Evolutionary conservation across 2,113 vertebrate genomes (phyloP).

Genomic region (Pithys albifrons): DNA sequence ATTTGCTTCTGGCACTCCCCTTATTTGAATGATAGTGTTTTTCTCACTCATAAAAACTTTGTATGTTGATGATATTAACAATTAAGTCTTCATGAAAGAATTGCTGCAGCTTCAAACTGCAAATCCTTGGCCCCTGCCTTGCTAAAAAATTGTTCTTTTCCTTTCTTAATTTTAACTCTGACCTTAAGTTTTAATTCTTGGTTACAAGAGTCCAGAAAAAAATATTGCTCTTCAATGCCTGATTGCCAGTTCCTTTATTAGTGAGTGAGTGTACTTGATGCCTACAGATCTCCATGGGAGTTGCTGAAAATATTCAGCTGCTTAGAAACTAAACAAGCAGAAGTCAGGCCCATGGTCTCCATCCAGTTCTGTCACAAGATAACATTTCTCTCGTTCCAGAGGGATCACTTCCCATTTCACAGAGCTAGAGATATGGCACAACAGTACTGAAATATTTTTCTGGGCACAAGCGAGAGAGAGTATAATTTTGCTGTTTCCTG

Average conservation of each 20-base stretch:
- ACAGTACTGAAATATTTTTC: slow-evolving; percentile 14
- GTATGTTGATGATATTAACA: neutral
- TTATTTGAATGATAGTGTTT: neutral
- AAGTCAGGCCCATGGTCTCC: neutral
- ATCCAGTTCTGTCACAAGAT: neutral
- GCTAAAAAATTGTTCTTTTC: neutral
- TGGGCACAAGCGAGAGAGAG: neutral
- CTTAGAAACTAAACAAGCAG: neutral
- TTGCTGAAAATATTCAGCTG: neutral
- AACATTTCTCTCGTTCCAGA: slow-evolving; percentile 28
- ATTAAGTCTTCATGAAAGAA: neutral
- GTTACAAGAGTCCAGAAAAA: neutral
- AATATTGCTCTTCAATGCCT: neutral
- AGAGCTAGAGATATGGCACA: neutral
- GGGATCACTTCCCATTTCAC: neutral
- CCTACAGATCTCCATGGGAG: neutral
- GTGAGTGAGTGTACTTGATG: neutral
- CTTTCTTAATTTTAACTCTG: slow-evolving; percentile 19
- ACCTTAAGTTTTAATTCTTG: neutral
- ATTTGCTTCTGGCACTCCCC: neutral
- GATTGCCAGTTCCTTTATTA: neutral
- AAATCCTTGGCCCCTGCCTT: neutral
- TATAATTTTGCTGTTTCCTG: neutral
- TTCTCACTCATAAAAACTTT: neutral
- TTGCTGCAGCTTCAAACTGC: neutral